These are phyloP conservation scores for Bilobella aurantiaca DNA, from an alignment of 1,140 invertebrate species.

Conservation along the genomic window DNA sequence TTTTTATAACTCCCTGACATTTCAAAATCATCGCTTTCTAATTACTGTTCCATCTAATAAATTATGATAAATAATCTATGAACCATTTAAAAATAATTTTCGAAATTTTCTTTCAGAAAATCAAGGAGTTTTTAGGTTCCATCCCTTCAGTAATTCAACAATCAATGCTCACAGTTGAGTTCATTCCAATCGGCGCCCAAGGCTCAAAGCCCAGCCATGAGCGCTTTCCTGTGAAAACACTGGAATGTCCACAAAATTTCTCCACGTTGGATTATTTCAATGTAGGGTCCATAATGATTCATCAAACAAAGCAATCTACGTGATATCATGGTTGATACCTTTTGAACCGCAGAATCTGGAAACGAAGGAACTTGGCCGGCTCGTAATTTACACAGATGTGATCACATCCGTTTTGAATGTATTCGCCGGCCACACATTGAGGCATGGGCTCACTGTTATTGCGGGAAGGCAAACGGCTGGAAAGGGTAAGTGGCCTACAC, in stretches of 20 bases:
- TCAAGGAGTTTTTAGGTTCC: conserved; percentile 20
- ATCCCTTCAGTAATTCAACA: conserved; percentile 25
- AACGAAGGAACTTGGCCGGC: conserved; percentile 61
- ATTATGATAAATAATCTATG: background rate
- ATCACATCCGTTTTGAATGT: conserved; percentile 65
- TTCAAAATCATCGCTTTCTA: too few species aligned
- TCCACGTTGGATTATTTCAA: conserved; percentile 33
- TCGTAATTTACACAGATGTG: conserved; percentile 71
- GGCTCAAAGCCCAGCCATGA: conserved; percentile 16
- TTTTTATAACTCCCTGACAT: too few species aligned
- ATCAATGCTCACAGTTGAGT: conserved; percentile 22
- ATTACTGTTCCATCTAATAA: background rate
- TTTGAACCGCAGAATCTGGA: conserved; percentile 54
- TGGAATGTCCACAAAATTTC: conserved; percentile 32
- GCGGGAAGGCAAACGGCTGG: conserved; percentile 64
- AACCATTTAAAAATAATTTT: background rate
- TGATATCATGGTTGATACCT: background rate
- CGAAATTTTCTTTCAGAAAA: conserved; percentile 14
- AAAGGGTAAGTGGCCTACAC: too few species aligned
- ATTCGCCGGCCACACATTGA: conserved; percentile 48
- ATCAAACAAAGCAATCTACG: background rate
- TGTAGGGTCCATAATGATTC: conserved; percentile 4
- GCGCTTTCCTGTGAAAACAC: conserved; percentile 19
- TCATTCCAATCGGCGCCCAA: conserved; percentile 20
- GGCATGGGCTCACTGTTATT: conserved; percentile 64